Conservation (phyloP, 1,140 invertebrate genomes). For the Eriosoma lanigerum region DNA sequence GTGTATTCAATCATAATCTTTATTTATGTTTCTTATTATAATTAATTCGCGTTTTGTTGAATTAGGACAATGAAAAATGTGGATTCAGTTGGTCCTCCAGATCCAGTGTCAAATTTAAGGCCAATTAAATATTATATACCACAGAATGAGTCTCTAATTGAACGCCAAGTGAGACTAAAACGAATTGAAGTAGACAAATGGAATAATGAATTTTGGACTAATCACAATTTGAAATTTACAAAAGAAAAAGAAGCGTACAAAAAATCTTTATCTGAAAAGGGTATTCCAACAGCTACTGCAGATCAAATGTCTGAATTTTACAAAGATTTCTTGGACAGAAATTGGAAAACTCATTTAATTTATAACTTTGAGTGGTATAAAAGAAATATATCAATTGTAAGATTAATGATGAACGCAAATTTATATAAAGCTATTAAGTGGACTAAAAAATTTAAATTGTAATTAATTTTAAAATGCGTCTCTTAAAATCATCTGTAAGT, state of each 20-base stretch:
- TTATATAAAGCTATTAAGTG: constrained; percentile 43
- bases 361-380: constrained; percentile 78
- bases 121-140: constrained; percentile 68
- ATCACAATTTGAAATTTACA: constrained; percentile 73
- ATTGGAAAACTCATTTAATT: constrained; percentile 69
- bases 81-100: constrained; percentile 73
- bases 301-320: constrained; percentile 87
- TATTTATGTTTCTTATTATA: background rate
- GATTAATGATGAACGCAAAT: constrained; percentile 44
- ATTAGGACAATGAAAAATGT: constrained; percentile 40
- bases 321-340: constrained; percentile 76
- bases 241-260: constrained; percentile 68
- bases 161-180: constrained; percentile 66
- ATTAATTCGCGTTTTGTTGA: too few relatives aligned
- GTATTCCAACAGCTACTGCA: constrained; percentile 62
- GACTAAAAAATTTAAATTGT: constrained; percentile 36
- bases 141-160: constrained; percentile 66
- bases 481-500: constrained; percentile 40
- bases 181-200: constrained; percentile 72
- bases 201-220: constrained; percentile 80
- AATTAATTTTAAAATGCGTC: constrained; percentile 11
- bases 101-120: constrained; percentile 75
- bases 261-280: constrained; percentile 60
- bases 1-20: too few relatives aligned
- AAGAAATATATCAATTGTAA: constrained; percentile 56